These are phyloP conservation scores for Lithobates pipiens DNA, from an alignment of 2,797 vertebrate species.

Conservation along the genomic window DNA sequence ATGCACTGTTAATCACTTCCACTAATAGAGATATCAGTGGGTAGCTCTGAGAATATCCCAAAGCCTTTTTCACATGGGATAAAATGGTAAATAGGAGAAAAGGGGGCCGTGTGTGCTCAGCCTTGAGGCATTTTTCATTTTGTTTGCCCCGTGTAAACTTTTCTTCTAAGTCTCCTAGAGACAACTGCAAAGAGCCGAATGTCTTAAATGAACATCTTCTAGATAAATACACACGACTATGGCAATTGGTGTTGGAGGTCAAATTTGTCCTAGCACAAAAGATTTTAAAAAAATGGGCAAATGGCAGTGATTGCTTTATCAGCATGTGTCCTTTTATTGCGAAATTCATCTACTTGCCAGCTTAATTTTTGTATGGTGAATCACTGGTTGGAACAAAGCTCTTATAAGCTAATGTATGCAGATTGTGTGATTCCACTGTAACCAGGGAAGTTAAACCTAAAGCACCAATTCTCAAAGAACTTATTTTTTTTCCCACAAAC, in stretches of 20 bases:
- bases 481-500: conserved; percentile 42
- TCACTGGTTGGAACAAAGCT: conserved; percentile 26
- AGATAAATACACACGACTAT: conserved; percentile 60
- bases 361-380: conserved; percentile 40
- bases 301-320: conserved; percentile 56
- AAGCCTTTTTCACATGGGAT: conserved; percentile 58
- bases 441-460: conserved; percentile 40
- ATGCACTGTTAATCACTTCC: conserved; percentile 47
- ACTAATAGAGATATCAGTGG: conserved; percentile 57
- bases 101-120: conserved; percentile 46
- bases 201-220: conserved; percentile 50
- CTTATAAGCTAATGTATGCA: conserved; percentile 48
- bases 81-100: conserved; percentile 56
- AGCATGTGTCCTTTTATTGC: conserved; percentile 50
- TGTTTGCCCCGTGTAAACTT: conserved; percentile 67
- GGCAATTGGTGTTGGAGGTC: conserved; percentile 64
- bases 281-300: conserved; percentile 19
- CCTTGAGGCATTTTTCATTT: conserved; percentile 66
- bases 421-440: conserved; percentile 29
- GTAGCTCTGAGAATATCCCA: conserved; percentile 59
- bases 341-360: conserved; percentile 38
- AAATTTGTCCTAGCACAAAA: conserved; percentile 36
- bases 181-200: conserved; percentile 68
- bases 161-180: conserved; percentile 64
- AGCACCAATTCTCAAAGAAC: conserved; percentile 26